Conservation (phyloP, 2,888 invertebrate species). For the Drosophila koepferae region DNA sequence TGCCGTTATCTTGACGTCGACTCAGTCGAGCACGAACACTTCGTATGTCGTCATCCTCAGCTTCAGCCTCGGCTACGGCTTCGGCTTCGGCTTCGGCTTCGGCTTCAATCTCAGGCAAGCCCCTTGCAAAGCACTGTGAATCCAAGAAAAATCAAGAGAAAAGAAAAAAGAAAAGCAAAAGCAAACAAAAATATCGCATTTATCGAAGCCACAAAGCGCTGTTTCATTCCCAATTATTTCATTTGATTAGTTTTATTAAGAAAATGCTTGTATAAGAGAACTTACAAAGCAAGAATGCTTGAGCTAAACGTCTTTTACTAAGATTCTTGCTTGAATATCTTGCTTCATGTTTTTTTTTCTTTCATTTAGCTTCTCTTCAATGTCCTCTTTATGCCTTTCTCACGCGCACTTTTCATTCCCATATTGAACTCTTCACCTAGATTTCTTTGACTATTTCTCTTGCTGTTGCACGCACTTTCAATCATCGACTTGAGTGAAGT, state of each 20-base stretch:
- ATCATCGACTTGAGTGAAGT: background rate
- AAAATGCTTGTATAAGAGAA: background rate
- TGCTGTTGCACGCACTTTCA: background rate
- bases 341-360: background rate
- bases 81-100: constrained; percentile 37
- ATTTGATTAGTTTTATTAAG: background rate
- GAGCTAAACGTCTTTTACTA: background rate
- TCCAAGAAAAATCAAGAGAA: constrained; percentile 35
- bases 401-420: background rate
- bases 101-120: constrained; percentile 62
- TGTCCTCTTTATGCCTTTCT: background rate
- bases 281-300: background rate
- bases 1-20: constrained; percentile 56
- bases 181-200: constrained; percentile 4
- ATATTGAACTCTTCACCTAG: background rate
- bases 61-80: constrained; percentile 49
- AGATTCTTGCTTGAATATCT: background rate
- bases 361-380: background rate
- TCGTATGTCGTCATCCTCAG: constrained; percentile 47
- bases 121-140: constrained; percentile 75
- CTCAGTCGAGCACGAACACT: constrained; percentile 43
- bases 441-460: background rate
- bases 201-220: background rate
- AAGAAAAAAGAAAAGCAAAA: constrained; percentile 8
- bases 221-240: background rate